These are phyloP conservation scores for Phocoena phocoena DNA, from an alignment of 2,113 vertebrate species.

Conservation along the genomic window DNA sequence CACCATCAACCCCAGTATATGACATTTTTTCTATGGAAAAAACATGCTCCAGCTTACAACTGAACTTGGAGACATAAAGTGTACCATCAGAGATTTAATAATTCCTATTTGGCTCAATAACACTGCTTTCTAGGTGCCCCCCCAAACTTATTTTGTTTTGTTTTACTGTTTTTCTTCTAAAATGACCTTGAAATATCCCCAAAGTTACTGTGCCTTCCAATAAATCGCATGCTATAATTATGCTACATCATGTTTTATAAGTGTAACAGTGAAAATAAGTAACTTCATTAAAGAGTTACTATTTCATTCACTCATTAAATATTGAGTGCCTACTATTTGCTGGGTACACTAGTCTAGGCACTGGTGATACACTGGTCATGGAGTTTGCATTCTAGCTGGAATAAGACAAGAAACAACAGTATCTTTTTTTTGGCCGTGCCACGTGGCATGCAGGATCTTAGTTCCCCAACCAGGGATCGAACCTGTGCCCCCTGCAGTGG, in stretches of 20 bases:
- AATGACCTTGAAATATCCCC: background rate
- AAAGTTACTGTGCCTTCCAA: constrained; percentile 35
- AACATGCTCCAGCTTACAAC: background rate
- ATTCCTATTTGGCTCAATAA: background rate
- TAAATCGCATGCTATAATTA: constrained; percentile 23
- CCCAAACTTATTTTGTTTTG: background rate
- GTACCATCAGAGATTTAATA: background rate
- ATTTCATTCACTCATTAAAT: background rate
- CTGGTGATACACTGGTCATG: background rate
- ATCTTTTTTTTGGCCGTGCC: background rate
- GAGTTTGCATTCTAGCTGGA: background rate
- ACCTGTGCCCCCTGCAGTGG: background rate
- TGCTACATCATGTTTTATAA: background rate
- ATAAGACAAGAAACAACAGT: background rate
- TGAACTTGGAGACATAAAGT: background rate
- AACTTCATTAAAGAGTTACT: constrained; percentile 8
- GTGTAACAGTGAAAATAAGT: constrained; percentile 33
- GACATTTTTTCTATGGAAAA: background rate
- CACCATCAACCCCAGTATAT: background rate
- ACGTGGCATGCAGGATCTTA: background rate
- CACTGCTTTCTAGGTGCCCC: background rate
- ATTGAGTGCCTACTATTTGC: background rate
- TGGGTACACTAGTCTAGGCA: background rate
- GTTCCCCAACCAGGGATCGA: background rate
- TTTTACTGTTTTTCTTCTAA: background rate